phyloP scores from a whole-genome alignment of 2,797 vertebrate species.

The Sebastes glaucus region DNA sequence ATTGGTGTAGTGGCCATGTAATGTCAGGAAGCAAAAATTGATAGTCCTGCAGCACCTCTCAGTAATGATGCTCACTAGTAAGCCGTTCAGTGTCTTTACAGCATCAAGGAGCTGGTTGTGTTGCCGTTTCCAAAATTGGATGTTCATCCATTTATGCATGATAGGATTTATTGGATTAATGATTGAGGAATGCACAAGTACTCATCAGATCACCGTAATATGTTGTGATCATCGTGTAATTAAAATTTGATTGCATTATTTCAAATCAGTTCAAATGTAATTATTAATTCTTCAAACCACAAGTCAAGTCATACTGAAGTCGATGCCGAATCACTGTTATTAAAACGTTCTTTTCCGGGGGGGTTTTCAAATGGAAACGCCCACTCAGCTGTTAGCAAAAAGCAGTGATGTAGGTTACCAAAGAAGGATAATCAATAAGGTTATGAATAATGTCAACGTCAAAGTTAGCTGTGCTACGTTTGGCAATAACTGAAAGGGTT shows the following conservation, averaged over 20 bases:
- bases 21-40: not conserved
- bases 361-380: rapidly evolving
- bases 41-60: not conserved
- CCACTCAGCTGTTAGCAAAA: too few species aligned
- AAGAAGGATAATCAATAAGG: too few species aligned
- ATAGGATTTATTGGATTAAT: not conserved
- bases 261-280: not conserved
- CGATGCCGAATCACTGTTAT: not conserved
- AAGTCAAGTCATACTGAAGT: not conserved
- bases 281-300: not conserved
- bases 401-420: too few species aligned
- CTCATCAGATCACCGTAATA: not conserved
- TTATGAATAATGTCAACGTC: too few species aligned
- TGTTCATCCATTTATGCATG: not conserved
- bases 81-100: not conserved
- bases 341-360: too few species aligned
- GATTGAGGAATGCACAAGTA: not conserved
- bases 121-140: not conserved
- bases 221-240: not conserved
- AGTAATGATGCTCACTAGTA: not conserved
- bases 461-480: rapidly evolving
- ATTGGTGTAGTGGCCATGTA: not conserved
- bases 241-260: not conserved
- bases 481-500: too few species aligned
- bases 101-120: not conserved